A percentile compares a stretch with the other conserved stretches of the same genome.
phyloP scores from a whole-genome alignment of 2,888 invertebrate genomes.

The Nomada ferruginata region DNA sequence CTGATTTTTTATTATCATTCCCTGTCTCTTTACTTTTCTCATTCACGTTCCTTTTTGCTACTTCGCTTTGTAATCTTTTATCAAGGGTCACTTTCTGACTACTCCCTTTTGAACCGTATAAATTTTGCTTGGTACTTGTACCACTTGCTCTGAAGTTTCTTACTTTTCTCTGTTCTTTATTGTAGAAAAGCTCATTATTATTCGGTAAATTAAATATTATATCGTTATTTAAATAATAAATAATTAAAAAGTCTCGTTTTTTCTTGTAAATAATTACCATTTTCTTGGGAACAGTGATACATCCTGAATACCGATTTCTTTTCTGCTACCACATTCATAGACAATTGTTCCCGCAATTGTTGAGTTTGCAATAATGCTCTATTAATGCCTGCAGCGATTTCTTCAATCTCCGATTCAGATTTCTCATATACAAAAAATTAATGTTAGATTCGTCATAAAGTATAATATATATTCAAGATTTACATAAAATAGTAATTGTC shows the following conservation, averaged over 20 bases:
- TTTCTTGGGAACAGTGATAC: slow-evolving; percentile 61
- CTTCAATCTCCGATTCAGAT: slow-evolving; percentile 67
- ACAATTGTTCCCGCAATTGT: slow-evolving; percentile 77
- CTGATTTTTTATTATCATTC: slow-evolving; percentile 2
- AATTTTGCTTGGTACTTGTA: background rate
- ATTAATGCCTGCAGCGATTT: slow-evolving; percentile 78
- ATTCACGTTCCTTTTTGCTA: background rate
- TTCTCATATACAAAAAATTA: slow-evolving; percentile 24
- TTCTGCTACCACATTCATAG: slow-evolving; percentile 58
- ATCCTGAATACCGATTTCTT: slow-evolving; percentile 61
- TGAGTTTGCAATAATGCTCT: slow-evolving; percentile 76
- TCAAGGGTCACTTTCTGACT: background rate
- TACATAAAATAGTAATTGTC: slow-evolving; percentile 40
- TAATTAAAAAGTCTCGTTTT: background rate
- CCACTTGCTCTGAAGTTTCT: background rate
- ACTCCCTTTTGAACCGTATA: background rate
- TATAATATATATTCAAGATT: background rate
- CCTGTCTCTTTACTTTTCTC: slow-evolving; percentile 3
- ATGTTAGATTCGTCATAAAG: background rate
- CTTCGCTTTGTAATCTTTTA: background rate
- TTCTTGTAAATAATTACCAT: slow-evolving; percentile 32
- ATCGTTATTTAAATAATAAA: background rate
- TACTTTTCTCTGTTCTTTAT: background rate
- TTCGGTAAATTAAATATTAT: background rate
- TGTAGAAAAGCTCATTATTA: slow-evolving; percentile 2